Evolutionary conservation across 2,113 vertebrate genomes (phyloP).

Genomic region (Xenopus borealis): DNA sequence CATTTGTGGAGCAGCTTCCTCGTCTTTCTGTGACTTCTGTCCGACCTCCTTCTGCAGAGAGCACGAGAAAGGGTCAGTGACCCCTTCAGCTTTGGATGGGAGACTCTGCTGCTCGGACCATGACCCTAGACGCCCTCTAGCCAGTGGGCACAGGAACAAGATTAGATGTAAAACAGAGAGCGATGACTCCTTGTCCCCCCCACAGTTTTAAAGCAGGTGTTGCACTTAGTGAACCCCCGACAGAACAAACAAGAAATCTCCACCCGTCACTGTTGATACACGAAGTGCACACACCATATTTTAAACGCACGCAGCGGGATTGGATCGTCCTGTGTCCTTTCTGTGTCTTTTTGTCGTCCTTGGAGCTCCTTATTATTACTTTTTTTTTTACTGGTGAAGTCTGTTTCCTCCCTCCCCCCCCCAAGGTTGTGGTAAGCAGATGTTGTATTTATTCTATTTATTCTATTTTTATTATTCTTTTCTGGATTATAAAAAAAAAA

Average conservation of each 20-base stretch:
- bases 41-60: slow-evolving; percentile 87
- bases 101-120: slow-evolving; percentile 87
- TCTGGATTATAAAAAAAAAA: slow-evolving; percentile 15
- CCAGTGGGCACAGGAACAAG: slow-evolving; percentile 69
- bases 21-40: slow-evolving; percentile 89
- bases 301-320: slow-evolving; percentile 10
- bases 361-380: background rate
- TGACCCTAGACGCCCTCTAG: slow-evolving; percentile 76
- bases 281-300: slow-evolving; percentile 4
- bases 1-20: slow-evolving; percentile 68
- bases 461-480: slow-evolving; percentile 30
- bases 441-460: slow-evolving; percentile 44
- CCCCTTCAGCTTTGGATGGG: slow-evolving; percentile 76
- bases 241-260: background rate
- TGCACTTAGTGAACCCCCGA: slow-evolving; percentile 24
- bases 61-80: slow-evolving; percentile 79
- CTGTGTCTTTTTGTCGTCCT: slow-evolving; percentile 25
- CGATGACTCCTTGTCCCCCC: slow-evolving; percentile 50
- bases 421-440: slow-evolving; percentile 33
- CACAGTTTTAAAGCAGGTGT: slow-evolving; percentile 33
- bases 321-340: slow-evolving; percentile 15
- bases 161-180: slow-evolving; percentile 80
- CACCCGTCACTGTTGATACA: background rate
- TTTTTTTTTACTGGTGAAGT: slow-evolving; percentile 28
- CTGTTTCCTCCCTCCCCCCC: slow-evolving; percentile 5